Evolutionary conservation across 37 sponge, comb jelly and placozoan species (phyloP).

Genomic region (Axinella damicornis): DNA sequence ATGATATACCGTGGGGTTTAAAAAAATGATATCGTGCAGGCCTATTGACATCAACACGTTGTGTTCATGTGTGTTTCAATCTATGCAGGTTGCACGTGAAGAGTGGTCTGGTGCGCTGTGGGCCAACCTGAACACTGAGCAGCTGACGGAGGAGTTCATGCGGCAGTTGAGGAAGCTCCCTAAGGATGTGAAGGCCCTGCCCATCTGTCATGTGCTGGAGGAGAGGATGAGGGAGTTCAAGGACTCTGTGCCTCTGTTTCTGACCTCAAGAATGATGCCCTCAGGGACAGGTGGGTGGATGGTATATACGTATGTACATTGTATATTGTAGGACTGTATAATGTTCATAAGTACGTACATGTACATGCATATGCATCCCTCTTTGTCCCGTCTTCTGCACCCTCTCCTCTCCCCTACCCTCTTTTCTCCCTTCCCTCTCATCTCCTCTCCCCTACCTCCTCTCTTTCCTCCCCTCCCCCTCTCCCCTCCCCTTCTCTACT

Average conservation of each 20-base stretch:
- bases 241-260: slow-evolving; percentile 98
- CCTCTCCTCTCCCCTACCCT: no score
- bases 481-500: neutral
- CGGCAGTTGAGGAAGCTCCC: slow-evolving; percentile 85
- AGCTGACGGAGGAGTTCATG: slow-evolving; percentile 92
- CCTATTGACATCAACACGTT: no score
- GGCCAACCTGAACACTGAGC: slow-evolving; percentile 95
- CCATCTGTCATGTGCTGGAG: slow-evolving; percentile 92
- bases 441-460: no score
- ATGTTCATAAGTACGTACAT: no score
- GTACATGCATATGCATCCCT: no score
- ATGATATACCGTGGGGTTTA: no score
- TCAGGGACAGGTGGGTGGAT: slow-evolving; percentile 82
- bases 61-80: no score
- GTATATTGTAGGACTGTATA: no score
- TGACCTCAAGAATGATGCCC: slow-evolving; percentile 97
- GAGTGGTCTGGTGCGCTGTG: slow-evolving; percentile 98
- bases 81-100: slow-evolving; percentile 85
- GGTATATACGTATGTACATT: no score
- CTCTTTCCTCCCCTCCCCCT: neutral
- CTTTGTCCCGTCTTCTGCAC: no score
- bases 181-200: slow-evolving; percentile 92
- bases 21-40: no score
- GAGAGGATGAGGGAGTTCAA: slow-evolving; percentile 97
- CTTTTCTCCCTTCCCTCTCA: no score